These are phyloP conservation scores for Molothrus aeneus DNA, from an alignment of 2,797 vertebrate genomes.

Conservation along the genomic window DNA sequence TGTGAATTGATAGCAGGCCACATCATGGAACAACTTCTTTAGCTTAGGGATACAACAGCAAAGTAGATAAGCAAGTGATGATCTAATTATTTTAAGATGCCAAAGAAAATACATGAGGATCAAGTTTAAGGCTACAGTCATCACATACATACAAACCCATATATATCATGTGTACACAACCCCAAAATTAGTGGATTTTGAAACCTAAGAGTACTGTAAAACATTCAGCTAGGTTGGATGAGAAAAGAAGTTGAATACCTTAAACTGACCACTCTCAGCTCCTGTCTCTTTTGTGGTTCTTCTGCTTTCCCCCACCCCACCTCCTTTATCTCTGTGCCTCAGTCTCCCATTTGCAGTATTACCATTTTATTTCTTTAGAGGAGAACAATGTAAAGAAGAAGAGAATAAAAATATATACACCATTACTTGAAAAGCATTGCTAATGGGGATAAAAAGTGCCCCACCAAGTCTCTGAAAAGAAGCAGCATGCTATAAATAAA, in stretches of 20 bases:
- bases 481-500: neutral
- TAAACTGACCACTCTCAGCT: neutral
- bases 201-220: neutral
- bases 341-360: neutral
- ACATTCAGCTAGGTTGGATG: neutral
- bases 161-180: neutral
- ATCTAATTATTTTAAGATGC: neutral
- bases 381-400: neutral
- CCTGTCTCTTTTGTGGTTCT: neutral
- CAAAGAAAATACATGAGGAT: neutral
- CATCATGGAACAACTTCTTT: neutral
- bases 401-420: neutral
- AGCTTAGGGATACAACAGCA: neutral
- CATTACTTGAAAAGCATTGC: neutral
- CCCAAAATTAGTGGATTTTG: neutral
- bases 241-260: neutral
- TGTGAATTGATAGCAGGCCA: neutral
- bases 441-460: neutral
- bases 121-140: neutral
- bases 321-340: neutral
- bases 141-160: neutral
- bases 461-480: neutral
- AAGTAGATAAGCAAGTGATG: neutral
- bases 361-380: neutral
- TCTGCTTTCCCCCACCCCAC: accelerated